Conservation (phyloP, 1,140 invertebrate species). For the Apis florea region DNA sequence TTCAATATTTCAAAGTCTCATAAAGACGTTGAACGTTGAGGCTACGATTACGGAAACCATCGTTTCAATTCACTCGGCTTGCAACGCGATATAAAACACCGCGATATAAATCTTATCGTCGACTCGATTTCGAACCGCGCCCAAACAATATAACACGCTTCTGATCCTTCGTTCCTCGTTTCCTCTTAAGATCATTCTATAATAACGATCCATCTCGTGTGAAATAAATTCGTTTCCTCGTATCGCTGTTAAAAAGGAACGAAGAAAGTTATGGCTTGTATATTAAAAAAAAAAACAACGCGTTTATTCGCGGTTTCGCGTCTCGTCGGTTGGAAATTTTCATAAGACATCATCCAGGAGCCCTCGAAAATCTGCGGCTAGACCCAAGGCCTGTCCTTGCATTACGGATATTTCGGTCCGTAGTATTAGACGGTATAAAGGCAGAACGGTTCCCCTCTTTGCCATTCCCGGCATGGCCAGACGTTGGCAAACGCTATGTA, state of each 20-base stretch:
- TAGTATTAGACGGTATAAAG: conserved; percentile 76
- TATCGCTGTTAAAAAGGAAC: neutral
- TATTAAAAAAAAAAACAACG: no score
- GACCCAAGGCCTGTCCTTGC: conserved; percentile 71
- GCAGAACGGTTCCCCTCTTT: conserved; percentile 66
- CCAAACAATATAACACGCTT: conserved; percentile 5
- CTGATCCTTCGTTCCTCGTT: neutral
- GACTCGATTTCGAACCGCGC: neutral
- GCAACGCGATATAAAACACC: neutral
- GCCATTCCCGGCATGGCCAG: conserved; percentile 77
- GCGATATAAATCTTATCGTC: neutral
- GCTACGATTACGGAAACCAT: no score
- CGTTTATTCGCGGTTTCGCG: neutral
- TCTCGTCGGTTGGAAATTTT: neutral
- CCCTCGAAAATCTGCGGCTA: conserved; percentile 48
- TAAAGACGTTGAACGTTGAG: no score
- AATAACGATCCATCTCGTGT: neutral
- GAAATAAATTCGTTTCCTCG: neutral
- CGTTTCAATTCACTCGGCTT: no score
- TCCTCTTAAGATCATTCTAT: neutral
- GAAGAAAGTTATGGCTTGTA: neutral
- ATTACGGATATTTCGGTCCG: conserved; percentile 77
- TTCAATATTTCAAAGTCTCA: no score
- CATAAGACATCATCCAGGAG: conserved; percentile 7
- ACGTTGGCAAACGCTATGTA: conserved; percentile 74